phyloP scores from a whole-genome alignment of 2,888 invertebrate species.

The Perdita meconis region DNA sequence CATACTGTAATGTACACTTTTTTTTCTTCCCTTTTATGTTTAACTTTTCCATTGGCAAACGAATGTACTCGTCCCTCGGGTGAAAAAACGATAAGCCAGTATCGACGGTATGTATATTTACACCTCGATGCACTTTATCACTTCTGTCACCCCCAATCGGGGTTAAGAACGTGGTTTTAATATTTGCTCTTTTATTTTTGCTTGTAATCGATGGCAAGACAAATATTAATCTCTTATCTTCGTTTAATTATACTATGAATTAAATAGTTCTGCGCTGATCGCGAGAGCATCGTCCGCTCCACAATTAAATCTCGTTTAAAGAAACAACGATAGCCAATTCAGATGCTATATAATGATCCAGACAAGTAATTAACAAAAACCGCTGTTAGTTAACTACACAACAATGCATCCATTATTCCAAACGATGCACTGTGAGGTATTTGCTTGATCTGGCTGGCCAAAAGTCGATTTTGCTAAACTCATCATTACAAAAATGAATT shows the following conservation, averaged over 20 bases:
- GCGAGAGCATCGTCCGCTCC: constrained; percentile 10
- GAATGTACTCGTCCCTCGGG: constrained; percentile 2
- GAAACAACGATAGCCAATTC: constrained; percentile 16
- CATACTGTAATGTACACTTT: neutral
- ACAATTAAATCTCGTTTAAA: constrained; percentile 50
- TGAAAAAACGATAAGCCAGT: constrained; percentile 45
- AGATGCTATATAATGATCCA: constrained; percentile 13
- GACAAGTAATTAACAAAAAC: constrained; percentile 36
- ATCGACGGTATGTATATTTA: constrained; percentile 38
- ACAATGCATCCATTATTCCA: neutral
- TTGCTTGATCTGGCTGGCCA: no score
- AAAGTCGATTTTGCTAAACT: no score
- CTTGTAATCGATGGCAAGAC: no score
- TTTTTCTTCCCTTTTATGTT: neutral
- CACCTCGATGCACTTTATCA: constrained; percentile 42
- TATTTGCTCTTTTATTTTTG: constrained; percentile 8
- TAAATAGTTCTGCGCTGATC: constrained; percentile 14
- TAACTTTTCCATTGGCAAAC: constrained; percentile 5
- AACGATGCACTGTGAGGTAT: neutral
- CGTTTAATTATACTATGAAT: no score
- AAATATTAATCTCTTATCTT: neutral
- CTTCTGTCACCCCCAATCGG: constrained; percentile 32
- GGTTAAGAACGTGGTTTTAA: constrained; percentile 38
- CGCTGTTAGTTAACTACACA: constrained; percentile 38
- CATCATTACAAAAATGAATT: no score